Evolutionary conservation across 2,113 vertebrate species (phyloP).

Genomic region (Camelus dromedarius): DNA sequence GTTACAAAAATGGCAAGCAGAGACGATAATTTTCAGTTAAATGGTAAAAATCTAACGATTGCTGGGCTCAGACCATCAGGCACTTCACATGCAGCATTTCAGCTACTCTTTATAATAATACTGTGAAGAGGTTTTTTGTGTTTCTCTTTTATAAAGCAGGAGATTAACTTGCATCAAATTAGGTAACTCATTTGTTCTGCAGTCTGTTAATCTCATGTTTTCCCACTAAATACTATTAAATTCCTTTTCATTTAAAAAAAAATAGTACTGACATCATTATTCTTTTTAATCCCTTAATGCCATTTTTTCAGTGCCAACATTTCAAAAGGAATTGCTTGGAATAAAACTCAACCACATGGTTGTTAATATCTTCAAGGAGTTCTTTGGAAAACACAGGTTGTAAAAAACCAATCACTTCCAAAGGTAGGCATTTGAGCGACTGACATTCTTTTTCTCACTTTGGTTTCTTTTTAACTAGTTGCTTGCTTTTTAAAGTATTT

Average conservation of each 20-base stretch:
- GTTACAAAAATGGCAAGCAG: not conserved
- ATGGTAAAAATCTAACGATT: not conserved
- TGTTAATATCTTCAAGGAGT: slow-evolving; percentile 31
- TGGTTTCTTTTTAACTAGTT: slow-evolving; percentile 51
- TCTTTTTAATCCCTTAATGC: slow-evolving; percentile 70
- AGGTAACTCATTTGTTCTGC: slow-evolving; percentile 59
- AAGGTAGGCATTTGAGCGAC: not conserved
- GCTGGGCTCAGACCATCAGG: not conserved
- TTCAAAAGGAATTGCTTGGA: slow-evolving; percentile 42
- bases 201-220: slow-evolving; percentile 62
- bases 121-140: slow-evolving; percentile 24
- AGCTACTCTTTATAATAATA: not conserved
- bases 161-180: slow-evolving; percentile 64
- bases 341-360: slow-evolving; percentile 1
- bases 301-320: slow-evolving; percentile 40
- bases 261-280: slow-evolving; percentile 54
- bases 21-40: slow-evolving; percentile 20
- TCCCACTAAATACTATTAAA: slow-evolving; percentile 57
- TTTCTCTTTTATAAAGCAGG: slow-evolving; percentile 47
- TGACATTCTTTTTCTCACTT: not conserved
- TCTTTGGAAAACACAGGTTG: not conserved
- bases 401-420: slow-evolving; percentile 7
- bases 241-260: slow-evolving; percentile 9
- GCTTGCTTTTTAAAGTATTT: slow-evolving; percentile 24
- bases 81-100: not conserved